Evolutionary conservation across 2,888 invertebrate species (phyloP).

Genomic region (Ephialtes manifestator): DNA sequence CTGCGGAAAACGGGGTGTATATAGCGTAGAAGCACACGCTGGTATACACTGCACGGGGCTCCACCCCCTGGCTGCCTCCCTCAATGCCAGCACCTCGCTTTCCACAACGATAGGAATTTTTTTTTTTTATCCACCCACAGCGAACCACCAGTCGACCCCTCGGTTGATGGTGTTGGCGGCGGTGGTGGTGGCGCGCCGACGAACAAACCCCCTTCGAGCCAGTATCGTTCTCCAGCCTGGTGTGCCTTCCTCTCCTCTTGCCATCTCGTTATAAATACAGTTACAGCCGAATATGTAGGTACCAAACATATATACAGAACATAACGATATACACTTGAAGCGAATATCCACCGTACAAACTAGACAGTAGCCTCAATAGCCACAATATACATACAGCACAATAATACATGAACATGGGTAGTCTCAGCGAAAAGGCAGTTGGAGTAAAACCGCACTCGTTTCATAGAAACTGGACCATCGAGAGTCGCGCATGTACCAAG

Average conservation of each 20-base stretch:
- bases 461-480: slow-evolving; percentile 49
- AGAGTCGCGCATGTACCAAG: slow-evolving; percentile 51
- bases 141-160: slow-evolving; percentile 68
- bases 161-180: slow-evolving; percentile 53
- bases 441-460: not conserved
- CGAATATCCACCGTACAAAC: slow-evolving; percentile 49
- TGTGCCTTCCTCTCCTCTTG: slow-evolving; percentile 49
- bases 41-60: slow-evolving; percentile 53
- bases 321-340: slow-evolving; percentile 41
- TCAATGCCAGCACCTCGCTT: slow-evolving; percentile 69
- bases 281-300: slow-evolving; percentile 50
- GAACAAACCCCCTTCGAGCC: slow-evolving; percentile 55
- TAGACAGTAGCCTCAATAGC: slow-evolving; percentile 40
- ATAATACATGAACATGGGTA: slow-evolving; percentile 60
- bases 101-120: slow-evolving; percentile 69
- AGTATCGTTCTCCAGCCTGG: slow-evolving; percentile 46
- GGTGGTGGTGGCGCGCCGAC: slow-evolving; percentile 51
- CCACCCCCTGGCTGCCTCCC: slow-evolving; percentile 70
- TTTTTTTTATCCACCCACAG: slow-evolving; percentile 62
- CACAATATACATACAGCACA: slow-evolving; percentile 7
- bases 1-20: slow-evolving; percentile 59
- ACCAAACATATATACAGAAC: slow-evolving; percentile 31
- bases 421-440: slow-evolving; percentile 47
- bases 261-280: slow-evolving; percentile 68
- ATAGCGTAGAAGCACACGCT: not conserved